A percentile compares a stretch with the other conserved stretches of the same genome.
Evolutionary conservation across 1,140 invertebrate genomes (phyloP).

Genomic region (Neodiprion lecontei): DNA sequence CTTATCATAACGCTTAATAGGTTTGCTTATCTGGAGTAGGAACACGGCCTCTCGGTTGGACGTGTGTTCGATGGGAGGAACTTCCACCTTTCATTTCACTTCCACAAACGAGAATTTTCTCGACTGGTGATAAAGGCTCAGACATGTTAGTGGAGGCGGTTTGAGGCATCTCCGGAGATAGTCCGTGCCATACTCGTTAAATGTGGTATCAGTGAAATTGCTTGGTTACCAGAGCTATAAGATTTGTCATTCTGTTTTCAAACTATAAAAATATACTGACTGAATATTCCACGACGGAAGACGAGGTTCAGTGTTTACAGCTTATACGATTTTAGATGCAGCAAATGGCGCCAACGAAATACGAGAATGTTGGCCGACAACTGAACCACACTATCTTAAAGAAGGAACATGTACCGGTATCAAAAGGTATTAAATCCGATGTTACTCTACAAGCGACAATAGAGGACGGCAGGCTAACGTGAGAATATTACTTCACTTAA

Average conservation of each 20-base stretch:
- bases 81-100: neutral
- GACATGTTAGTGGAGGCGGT: neutral
- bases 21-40: neutral
- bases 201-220: conserved; percentile 5
- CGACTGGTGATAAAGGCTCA: neutral
- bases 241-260: neutral
- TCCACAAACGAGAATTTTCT: neutral
- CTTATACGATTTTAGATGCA: neutral
- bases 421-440: neutral
- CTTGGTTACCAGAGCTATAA: neutral
- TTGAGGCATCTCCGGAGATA: neutral
- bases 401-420: neutral
- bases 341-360: neutral
- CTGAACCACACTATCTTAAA: neutral
- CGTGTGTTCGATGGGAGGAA: no score
- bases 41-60: neutral
- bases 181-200: neutral
- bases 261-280: neutral
- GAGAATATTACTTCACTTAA: no score
- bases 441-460: neutral
- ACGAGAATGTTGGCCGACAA: neutral
- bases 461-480: no score
- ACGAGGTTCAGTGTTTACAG: neutral
- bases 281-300: neutral
- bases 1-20: neutral